Base-by-base conservation (phyloP, 2,113 vertebrate genomes). In the Riparia riparia region DNA sequence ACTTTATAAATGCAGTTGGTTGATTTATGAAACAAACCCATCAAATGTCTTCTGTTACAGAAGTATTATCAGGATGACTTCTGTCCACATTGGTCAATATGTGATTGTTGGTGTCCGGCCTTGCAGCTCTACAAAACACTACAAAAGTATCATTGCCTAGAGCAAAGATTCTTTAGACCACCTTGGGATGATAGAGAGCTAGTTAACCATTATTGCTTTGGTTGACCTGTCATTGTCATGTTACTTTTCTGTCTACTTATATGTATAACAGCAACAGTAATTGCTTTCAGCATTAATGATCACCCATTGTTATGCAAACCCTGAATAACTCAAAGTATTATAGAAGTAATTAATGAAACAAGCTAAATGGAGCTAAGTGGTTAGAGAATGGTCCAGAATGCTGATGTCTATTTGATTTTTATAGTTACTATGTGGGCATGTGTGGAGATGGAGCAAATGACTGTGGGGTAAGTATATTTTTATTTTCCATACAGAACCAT, bases 401-500 rank as follows among this genome's bases (percentile, higher is more conserved):
- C 24, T 94, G 72, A 91, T 21, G 2, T 82, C 15, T 69, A 60
- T 96, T 97, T 98, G 8, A 42, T 69, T 93, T 97, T 96, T 85
- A 15, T 96, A 99, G 99, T 96, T 99, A 99, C 97, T 99, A 98
- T 93, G 99, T 99, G 79, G 99, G 99, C 57, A 99, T 99, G 99
- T 99, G 99, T 82, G 99, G 99, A 86, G 99, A 99, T 57, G 99
- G 99, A 61, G 99, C 99, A 47, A 99, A 99, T 65, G 99, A 99
- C 95, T 99, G 99, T 97, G 99, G 99, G 37, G 99, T 99, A 98
- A 98, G 99, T 98, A 93, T 56, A 31, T 45, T 66, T 88, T 92
- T 70, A 47, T 73, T 89, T 69, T 90, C 56, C n/a, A 10, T 65
- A 42, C 73, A 74, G 39, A 70, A 32, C 54, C 34, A 47, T 57